A percentile compares a stretch with the other conserved stretches of the same genome.
Evolutionary conservation across 2,888 invertebrate genomes (phyloP).

Genomic region (Orgyia antiqua): DNA sequence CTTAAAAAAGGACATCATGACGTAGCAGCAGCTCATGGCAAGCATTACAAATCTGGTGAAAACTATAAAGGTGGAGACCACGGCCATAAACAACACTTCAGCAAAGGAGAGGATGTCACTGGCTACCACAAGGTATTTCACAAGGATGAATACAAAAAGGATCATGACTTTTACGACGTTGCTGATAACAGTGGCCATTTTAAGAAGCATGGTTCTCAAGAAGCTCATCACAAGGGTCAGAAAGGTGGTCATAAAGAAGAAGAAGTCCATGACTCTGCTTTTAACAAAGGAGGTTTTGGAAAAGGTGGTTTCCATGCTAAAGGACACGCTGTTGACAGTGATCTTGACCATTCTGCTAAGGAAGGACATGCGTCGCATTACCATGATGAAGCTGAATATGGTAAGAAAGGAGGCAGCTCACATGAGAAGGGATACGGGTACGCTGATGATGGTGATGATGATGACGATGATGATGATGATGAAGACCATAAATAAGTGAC

Average conservation of each 20-base stretch:
- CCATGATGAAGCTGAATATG: slow-evolving; percentile 73
- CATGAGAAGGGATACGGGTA: slow-evolving; percentile 69
- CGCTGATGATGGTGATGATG: slow-evolving; percentile 47
- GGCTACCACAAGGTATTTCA: slow-evolving; percentile 86
- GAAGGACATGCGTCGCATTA: slow-evolving; percentile 77
- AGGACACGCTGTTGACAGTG: slow-evolving; percentile 72
- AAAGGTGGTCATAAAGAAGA: slow-evolving; percentile 79
- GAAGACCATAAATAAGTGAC: slow-evolving; percentile 32
- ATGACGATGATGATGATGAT: slow-evolving; percentile 37
- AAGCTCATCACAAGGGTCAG: slow-evolving; percentile 73
- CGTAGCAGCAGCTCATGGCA: slow-evolving; percentile 73
- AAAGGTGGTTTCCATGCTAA: slow-evolving; percentile 78
- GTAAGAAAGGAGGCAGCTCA: slow-evolving; percentile 69
- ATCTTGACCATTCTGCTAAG: slow-evolving; percentile 76
- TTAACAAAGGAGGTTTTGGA: slow-evolving; percentile 70
- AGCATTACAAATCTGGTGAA: slow-evolving; percentile 71
- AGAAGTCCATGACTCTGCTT: slow-evolving; percentile 71
- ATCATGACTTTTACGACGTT: slow-evolving; percentile 86
- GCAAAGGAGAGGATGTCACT: slow-evolving; percentile 83
- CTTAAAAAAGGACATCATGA: slow-evolving; percentile 75
- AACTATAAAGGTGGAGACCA: slow-evolving; percentile 77
- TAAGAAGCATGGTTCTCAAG: slow-evolving; percentile 79
- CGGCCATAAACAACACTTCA: slow-evolving; percentile 78
- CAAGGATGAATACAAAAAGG: slow-evolving; percentile 88
- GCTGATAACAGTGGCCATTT: slow-evolving; percentile 82